These are phyloP conservation scores for Eristalis tenax DNA, from an alignment of 2,888 invertebrate genomes.

Conservation along the genomic window DNA sequence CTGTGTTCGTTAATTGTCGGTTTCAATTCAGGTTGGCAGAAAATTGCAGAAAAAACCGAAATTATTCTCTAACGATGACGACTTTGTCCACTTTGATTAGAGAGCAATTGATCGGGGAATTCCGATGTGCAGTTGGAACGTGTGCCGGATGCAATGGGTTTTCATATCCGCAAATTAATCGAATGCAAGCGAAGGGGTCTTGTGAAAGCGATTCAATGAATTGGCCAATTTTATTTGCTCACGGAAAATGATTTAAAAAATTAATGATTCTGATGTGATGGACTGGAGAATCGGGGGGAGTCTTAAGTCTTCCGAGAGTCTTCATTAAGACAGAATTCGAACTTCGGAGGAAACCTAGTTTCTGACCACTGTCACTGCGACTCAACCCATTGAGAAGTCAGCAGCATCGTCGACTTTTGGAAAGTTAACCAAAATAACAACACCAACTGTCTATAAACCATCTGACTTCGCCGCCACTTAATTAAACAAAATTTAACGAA, in stretches of 20 bases:
- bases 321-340: too few species aligned
- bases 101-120: background rate
- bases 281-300: background rate
- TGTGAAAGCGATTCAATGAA: background rate
- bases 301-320: too few species aligned
- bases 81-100: background rate
- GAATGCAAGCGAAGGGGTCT: background rate
- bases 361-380: too few species aligned
- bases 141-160: background rate
- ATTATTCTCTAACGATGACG: background rate
- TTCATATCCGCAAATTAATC: background rate
- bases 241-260: background rate
- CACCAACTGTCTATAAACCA: too few species aligned
- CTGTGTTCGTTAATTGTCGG: constrained; percentile 43
- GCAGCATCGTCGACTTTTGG: too few species aligned
- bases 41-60: constrained; percentile 7
- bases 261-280: background rate
- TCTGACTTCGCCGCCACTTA: too few species aligned
- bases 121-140: background rate
- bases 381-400: too few species aligned
- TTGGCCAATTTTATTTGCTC: background rate
- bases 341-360: too few species aligned
- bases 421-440: too few species aligned
- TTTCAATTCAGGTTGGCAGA: constrained; percentile 35
- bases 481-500: too few species aligned